Percentiles rank a stretch among this genome's conserved stretches.
phyloP scores from a whole-genome alignment of 2,797 vertebrate genomes.

The Tiaroga cobitis region DNA sequence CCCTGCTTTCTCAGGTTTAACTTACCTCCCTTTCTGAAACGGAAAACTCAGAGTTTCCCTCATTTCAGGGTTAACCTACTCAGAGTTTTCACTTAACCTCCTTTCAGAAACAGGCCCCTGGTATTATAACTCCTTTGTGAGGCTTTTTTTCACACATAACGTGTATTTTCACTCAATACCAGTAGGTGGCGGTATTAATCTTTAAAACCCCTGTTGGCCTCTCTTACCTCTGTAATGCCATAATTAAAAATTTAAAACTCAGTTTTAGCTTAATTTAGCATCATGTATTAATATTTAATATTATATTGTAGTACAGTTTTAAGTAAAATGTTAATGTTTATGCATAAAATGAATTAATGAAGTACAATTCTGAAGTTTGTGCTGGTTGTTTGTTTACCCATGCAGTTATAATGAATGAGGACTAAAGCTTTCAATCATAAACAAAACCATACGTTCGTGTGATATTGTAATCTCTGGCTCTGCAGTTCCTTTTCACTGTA shows the following conservation, averaged over 20 bases:
- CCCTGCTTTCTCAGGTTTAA: too few species aligned
- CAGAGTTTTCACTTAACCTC: too few species aligned
- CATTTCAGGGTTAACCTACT: too few species aligned
- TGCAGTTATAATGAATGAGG: neutral
- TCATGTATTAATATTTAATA: neutral
- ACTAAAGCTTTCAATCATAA: neutral
- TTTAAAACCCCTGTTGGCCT: neutral
- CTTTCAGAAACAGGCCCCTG: too few species aligned
- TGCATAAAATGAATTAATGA: neutral
- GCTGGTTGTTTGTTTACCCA: neutral
- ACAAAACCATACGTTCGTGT: neutral
- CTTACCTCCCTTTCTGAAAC: too few species aligned
- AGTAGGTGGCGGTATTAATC: constrained; percentile 2
- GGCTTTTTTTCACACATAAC: neutral
- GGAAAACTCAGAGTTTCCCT: too few species aligned
- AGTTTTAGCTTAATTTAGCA: neutral
- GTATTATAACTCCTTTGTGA: neutral
- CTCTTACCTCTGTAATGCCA: neutral
- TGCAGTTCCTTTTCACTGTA: neutral
- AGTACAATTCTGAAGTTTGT: neutral
- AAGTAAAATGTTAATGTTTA: neutral
- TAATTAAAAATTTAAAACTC: neutral
- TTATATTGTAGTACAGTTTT: too few species aligned
- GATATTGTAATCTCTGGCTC: neutral
- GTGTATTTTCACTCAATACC: neutral